Percentiles rank a stretch among this genome's conserved stretches.
These are phyloP conservation scores for Noctua fimbriata DNA, from an alignment of 2,888 invertebrate genomes.

Conservation along the genomic window DNA sequence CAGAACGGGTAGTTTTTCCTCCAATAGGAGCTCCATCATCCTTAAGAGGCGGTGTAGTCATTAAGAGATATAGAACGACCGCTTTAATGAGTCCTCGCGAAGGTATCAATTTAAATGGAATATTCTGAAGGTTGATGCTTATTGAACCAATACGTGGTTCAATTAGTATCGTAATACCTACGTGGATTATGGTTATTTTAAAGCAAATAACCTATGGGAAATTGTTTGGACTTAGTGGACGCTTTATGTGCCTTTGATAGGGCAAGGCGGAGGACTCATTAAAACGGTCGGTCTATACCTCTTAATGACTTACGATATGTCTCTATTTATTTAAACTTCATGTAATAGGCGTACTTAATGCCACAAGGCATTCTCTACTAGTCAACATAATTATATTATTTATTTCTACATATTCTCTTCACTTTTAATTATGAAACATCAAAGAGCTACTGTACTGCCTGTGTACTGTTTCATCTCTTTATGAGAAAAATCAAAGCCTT, in stretches of 20 bases:
- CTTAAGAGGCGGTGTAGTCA: background rate
- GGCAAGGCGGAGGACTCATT: too few species aligned
- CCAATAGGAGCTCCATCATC: background rate
- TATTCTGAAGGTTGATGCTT: too few species aligned
- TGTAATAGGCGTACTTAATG: background rate
- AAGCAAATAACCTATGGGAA: too few species aligned
- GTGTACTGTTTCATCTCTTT: background rate
- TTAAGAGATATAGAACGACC: background rate
- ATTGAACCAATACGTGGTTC: too few species aligned
- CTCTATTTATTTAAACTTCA: background rate
- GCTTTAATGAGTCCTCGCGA: too few species aligned
- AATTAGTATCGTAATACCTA: too few species aligned
- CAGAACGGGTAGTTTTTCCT: background rate
- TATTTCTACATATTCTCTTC: too few species aligned
- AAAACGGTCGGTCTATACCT: too few species aligned
- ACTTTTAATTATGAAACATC: background rate
- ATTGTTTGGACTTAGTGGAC: too few species aligned
- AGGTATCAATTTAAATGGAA: too few species aligned
- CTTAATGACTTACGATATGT: background rate
- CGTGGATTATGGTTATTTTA: too few species aligned
- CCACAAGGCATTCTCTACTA: background rate
- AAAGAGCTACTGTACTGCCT: background rate
- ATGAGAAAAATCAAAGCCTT: background rate
- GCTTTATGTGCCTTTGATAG: too few species aligned
- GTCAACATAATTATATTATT: background rate